Evolutionary conservation across 2,113 vertebrate genomes (phyloP), one percentile per base, ranked within the genome.

Genomic region (Xenopus borealis): DNA sequence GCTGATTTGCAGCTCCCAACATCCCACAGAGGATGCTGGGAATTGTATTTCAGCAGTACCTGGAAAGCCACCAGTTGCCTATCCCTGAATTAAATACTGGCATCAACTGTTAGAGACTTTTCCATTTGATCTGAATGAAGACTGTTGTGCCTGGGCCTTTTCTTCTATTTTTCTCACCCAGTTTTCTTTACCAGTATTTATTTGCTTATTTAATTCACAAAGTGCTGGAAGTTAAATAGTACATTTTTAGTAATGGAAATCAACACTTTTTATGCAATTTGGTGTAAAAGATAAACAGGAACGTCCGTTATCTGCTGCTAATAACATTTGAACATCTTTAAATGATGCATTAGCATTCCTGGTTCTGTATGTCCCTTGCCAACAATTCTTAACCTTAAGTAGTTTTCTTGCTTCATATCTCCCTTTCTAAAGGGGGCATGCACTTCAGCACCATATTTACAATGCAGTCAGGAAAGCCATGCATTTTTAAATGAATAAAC

Each of bases 321-420:
- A 50, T 12, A 50, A 50, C 8, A 19, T 53, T 17, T 68, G 52
- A 14, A 10, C 10, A 23, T 23, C 19, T 53, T 40, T 3, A 27
- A 27, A 14, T 18, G 27, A 27, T 57, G 66, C 53, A 66, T 18
- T 46, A 66, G 30, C 67, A 66, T 66, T 74, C 63, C 62, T 1
- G 23, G 55, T 3, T 50, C 33, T 40, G 8, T 27, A 27, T 27
- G 23, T 27, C 23, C 23, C 23, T 27, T 27, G 23, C 23, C 23
- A 27, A 27, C 23, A 27, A 2, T 27, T 27, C 23, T 40, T 40
- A 40, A 40, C 33, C 33, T 40, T 40, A 40, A 4, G 2, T 1
- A 40, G 33, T 40, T 40, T 40, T 40, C 8, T 4, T 40, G 8
- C 3, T 6, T 40, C 8, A 9, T 40, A 40, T 40, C 33, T 7